Conservation (phyloP, 2,797 vertebrate genomes). For the Neosilurus hyrtlii region DNA sequence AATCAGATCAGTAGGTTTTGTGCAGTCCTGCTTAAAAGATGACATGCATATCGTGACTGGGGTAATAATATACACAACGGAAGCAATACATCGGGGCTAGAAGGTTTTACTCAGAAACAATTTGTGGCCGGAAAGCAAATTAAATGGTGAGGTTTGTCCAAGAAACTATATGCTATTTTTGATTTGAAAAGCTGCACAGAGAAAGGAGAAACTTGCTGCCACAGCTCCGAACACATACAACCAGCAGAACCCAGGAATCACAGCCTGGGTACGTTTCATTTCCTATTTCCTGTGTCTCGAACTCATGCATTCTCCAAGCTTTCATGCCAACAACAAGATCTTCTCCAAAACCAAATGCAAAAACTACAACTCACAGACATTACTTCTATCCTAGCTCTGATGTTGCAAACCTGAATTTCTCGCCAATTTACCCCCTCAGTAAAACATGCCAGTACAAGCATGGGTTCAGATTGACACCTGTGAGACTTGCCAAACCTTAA, state of each 20-base stretch:
- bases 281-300: background rate
- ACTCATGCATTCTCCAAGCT: background rate
- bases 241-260: background rate
- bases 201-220: background rate
- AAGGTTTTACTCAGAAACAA: background rate
- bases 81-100: background rate
- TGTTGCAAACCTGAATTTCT: slow-evolving; percentile 15
- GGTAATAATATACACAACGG: background rate
- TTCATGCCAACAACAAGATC: background rate
- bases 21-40: too few species aligned
- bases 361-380: background rate
- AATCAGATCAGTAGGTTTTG: too few species aligned
- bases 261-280: background rate
- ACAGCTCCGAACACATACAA: background rate
- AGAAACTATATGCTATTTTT: background rate
- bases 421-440: background rate
- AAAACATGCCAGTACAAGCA: slow-evolving; percentile 26
- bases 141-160: background rate
- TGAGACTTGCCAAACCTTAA: background rate
- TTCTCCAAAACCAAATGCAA: too few species aligned
- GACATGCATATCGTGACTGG: too few species aligned
- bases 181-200: background rate
- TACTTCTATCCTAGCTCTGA: background rate
- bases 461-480: background rate
- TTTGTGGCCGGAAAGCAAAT: background rate